Base-by-base conservation (phyloP, 2,113 vertebrate species). In the Myiozetetes cayanensis region DNA sequence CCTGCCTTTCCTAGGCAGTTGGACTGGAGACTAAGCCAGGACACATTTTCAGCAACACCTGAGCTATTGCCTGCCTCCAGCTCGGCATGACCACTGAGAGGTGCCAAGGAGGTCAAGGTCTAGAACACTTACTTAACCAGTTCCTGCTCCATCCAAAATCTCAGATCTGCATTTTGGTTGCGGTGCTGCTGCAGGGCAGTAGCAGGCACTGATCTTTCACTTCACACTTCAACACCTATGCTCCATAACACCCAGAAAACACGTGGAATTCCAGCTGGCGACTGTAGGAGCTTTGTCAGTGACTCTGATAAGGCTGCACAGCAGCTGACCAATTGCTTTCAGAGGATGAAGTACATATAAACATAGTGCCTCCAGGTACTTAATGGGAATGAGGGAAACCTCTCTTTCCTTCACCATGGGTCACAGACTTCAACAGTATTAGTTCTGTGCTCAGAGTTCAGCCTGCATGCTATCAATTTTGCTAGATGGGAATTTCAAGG, bases 121-220 rank as follows among this genome's bases (percentile, higher is more conserved):
- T 37, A 14, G n/a, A 52, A 4, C 41, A 41, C 33, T 37, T 13
- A 41, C 39, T 80, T 55, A 73, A 61, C 25, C 47, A 49, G 9
- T 6, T 15, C 14, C 4, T 0, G 0, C 33, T 31, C 55, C 44
- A 44, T 68, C 49, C 31, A 43, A 15, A 50, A 77, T 30, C 14
- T 52, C 21, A 33, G 20, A 4, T 14, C 49, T 78, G 37, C 0
- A 2, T 37, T 76, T 44, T n/a, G 2, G 21, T 55, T 28, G 59
- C 17, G 39, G 30, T 12, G 22, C 17, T 72, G 56, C 83, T 65
- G 68, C 49, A 59, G 43, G 27, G 43, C 47, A 66, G 33, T 0
- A 73, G 41, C 37, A 66, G 44, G 30, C 6, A 5, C 17, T 16
- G 10, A 13, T 35, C 23, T 41, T n/a, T 33, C 25, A 18, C 19